Evolutionary conservation across 2,797 vertebrate species (phyloP).

Genomic region (Setipinna tenuifilis): DNA sequence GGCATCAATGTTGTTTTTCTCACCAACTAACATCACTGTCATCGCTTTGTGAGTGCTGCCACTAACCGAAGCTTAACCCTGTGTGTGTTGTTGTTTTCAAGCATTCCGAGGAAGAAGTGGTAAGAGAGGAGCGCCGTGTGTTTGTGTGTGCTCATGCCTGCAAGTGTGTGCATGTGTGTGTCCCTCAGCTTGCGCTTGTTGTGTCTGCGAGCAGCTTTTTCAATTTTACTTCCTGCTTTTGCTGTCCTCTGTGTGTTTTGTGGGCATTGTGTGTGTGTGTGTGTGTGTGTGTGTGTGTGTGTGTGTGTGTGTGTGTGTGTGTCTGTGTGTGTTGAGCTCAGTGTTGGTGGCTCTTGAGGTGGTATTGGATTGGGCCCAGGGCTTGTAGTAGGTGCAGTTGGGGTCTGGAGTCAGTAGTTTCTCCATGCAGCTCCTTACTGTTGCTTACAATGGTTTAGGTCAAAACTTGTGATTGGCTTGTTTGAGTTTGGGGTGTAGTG

Average conservation of each 20-base stretch:
- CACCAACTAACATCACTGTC: constrained; percentile 44
- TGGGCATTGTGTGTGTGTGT: background rate
- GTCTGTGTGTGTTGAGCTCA: constrained; percentile 23
- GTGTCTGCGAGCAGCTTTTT: background rate
- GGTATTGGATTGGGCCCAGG: constrained; percentile 34
- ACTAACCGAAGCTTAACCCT: constrained; percentile 82
- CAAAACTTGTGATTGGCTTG: background rate
- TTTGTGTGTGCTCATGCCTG: background rate
- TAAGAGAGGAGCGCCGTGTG: constrained; percentile 79
- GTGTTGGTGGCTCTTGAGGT: constrained; percentile 34
- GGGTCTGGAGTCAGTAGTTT: background rate
- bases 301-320: constrained; percentile 22
- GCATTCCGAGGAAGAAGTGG: constrained; percentile 94
- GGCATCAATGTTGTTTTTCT: constrained; percentile 26
- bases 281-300: constrained; percentile 25
- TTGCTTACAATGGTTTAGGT: background rate
- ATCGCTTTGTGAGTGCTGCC: constrained; percentile 57
- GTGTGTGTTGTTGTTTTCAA: constrained; percentile 86
- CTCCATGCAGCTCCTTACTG: background rate
- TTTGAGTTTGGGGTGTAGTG: background rate
- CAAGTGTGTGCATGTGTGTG: constrained; percentile 37
- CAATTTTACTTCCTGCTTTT: background rate
- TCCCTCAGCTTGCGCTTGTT: background rate
- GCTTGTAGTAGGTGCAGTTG: background rate
- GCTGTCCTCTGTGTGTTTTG: constrained; percentile 6